phyloP scores from a whole-genome alignment of 2,113 vertebrate genomes.

The Psephotus haematonotus region DNA sequence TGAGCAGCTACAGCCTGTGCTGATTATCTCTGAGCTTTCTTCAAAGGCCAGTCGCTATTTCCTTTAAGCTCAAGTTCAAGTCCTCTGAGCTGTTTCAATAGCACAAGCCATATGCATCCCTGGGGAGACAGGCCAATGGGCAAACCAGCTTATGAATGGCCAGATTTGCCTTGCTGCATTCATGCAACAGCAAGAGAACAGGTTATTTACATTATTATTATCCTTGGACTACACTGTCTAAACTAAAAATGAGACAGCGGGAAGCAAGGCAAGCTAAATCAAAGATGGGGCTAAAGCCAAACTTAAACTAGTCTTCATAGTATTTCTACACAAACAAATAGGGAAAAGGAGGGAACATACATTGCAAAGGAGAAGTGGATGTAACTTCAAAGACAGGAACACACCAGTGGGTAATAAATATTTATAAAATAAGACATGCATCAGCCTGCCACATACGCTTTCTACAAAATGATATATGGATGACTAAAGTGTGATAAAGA shows the following conservation, averaged over 20 bases:
- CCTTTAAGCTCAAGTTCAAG: not conserved
- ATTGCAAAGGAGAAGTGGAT: conserved; percentile 28
- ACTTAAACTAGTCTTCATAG: not conserved
- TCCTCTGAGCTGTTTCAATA: not conserved
- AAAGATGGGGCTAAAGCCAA: conserved; percentile 45
- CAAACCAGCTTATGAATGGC: not conserved
- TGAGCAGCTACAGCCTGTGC: not conserved
- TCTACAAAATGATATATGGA: conserved; percentile 55
- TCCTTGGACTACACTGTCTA: not conserved
- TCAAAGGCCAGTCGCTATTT: not conserved
- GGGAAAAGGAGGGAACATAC: not conserved
- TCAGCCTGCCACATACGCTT: conserved; percentile 63
- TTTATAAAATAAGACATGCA: conserved; percentile 75
- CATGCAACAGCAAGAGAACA: not conserved
- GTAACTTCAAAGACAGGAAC: conserved; percentile 70
- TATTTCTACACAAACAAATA: conserved; percentile 39
- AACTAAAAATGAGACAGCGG: not conserved
- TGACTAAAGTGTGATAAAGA: conserved; percentile 68
- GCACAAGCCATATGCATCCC: not conserved
- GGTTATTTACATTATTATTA: conserved; percentile 32
- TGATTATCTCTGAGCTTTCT: not conserved
- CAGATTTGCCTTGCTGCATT: not conserved
- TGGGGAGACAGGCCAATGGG: not conserved
- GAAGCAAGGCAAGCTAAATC: conserved; percentile 41
- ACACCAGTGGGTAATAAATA: conserved; percentile 71